Evolutionary conservation across 2,113 vertebrate genomes (phyloP).

Genomic region (Petaurus breviceps): DNA sequence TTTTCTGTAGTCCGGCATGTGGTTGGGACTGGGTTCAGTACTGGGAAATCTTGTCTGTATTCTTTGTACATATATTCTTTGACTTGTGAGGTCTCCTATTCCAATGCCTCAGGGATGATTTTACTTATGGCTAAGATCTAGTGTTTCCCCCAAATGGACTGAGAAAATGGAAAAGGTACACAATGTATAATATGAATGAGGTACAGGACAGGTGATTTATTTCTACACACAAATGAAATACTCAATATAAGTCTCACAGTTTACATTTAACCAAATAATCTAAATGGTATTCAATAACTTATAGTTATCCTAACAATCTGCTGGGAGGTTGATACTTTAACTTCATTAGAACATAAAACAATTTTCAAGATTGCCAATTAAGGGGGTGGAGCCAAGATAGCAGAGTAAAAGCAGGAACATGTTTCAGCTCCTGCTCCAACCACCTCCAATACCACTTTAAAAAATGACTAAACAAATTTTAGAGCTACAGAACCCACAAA

Average conservation of each 20-base stretch:
- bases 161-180: not conserved
- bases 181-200: not conserved
- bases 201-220: not conserved
- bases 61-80: not conserved
- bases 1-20: not conserved
- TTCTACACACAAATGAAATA: not conserved
- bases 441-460: no score
- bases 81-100: not conserved
- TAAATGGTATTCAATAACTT: not conserved
- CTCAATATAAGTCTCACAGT: not conserved
- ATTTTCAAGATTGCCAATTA: not conserved
- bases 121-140: not conserved
- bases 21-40: not conserved
- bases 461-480: no score
- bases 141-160: not conserved
- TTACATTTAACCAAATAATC: not conserved
- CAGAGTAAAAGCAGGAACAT: no score
- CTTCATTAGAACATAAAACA: not conserved
- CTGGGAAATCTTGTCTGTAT: not conserved
- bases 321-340: not conserved
- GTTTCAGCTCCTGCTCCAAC: no score
- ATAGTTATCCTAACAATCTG: not conserved
- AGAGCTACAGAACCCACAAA: no score
- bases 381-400: not conserved
- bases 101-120: not conserved